Evolutionary conservation across 1,140 invertebrate species (phyloP).

Genomic region (Lanistes nyassanus): DNA sequence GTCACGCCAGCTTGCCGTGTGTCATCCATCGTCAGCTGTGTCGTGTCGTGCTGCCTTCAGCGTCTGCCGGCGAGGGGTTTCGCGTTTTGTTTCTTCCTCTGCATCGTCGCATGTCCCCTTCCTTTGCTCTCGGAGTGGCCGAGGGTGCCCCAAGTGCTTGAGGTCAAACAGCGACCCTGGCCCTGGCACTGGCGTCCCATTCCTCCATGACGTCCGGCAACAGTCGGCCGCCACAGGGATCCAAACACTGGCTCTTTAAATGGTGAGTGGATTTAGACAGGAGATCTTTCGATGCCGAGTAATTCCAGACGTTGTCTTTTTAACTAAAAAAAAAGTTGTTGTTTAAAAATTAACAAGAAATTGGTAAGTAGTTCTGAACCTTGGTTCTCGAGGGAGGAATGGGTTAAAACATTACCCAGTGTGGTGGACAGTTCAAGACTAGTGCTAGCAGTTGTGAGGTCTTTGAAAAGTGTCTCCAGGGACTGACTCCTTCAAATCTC

Average conservation of each 20-base stretch:
- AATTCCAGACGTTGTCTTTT: background rate
- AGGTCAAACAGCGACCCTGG: slow-evolving; percentile 16
- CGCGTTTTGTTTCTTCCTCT: background rate
- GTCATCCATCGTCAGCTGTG: background rate
- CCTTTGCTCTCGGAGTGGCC: background rate
- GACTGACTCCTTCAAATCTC: too few species aligned
- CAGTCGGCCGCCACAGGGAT: slow-evolving; percentile 14
- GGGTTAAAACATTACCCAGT: too few species aligned
- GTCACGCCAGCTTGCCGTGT: background rate
- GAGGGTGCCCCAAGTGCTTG: background rate
- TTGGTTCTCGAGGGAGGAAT: too few species aligned
- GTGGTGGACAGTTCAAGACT: too few species aligned
- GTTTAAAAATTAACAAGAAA: too few species aligned
- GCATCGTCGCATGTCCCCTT: background rate
- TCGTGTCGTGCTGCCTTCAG: background rate
- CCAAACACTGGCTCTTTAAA: slow-evolving; percentile 26
- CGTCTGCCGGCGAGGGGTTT: too few species aligned
- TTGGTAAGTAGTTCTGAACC: too few species aligned
- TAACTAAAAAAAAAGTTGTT: too few species aligned
- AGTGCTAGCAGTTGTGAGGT: too few species aligned
- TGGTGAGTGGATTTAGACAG: background rate
- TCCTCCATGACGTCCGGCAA: slow-evolving; percentile 22
- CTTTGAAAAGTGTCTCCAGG: too few species aligned
- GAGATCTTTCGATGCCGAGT: background rate
- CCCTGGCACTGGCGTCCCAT: background rate